Percentiles rank a stretch among this genome's conserved stretches.
These are phyloP conservation scores for Neomicropteryx cornuta DNA, from an alignment of 1,140 invertebrate genomes.

Conservation along the genomic window DNA sequence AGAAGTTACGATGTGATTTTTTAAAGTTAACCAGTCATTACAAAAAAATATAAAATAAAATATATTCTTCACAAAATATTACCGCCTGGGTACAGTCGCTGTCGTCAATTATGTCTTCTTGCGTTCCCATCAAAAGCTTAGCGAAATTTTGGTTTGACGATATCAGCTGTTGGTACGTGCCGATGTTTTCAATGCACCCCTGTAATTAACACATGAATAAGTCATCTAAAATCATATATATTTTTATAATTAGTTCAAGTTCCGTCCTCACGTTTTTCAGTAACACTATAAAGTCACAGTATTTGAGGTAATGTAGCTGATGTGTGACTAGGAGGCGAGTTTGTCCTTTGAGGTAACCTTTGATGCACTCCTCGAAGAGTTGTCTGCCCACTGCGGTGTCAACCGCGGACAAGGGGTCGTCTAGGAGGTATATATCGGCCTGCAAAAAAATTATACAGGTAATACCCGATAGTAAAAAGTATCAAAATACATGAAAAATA, in stretches of 20 bases:
- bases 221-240: too few species aligned
- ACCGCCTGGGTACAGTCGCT: too few species aligned
- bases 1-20: too few species aligned
- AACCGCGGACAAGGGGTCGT: conserved; percentile 75
- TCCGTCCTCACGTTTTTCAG: conserved; percentile 56
- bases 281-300: conserved; percentile 64
- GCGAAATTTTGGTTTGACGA: conserved; percentile 36
- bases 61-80: too few species aligned
- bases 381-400: conserved; percentile 72
- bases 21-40: too few species aligned
- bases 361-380: conserved; percentile 64
- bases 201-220: conserved; percentile 3
- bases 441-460: too few species aligned
- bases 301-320: conserved; percentile 70
- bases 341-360: conserved; percentile 56
- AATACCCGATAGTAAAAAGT: too few species aligned
- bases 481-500: too few species aligned
- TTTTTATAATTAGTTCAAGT: too few species aligned
- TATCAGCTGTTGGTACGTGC: conserved; percentile 38
- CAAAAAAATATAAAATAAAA: too few species aligned
- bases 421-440: conserved; percentile 67
- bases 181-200: conserved; percentile 40
- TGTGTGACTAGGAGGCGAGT: conserved; percentile 77
- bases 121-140: conserved; percentile 25
- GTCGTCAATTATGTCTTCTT: conserved; percentile 19